Evolutionary conservation across 2,888 invertebrate species (phyloP).

Genomic region (Cerastis leucographa): DNA sequence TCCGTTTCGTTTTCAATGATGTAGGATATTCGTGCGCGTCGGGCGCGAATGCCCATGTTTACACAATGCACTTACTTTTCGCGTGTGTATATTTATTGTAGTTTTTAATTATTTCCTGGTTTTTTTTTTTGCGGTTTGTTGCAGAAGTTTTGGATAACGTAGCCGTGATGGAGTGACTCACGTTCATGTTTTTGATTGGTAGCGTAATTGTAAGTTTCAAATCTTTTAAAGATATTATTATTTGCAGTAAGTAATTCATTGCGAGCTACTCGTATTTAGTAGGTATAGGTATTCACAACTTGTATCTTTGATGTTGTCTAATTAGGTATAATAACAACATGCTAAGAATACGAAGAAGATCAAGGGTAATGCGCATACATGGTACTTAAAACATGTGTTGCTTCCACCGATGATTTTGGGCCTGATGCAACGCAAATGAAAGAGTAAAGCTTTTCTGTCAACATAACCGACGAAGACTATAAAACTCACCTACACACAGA

Average conservation of each 20-base stretch:
- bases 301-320: not conserved
- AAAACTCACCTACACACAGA: not conserved
- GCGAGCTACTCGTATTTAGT: not conserved
- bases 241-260: not conserved
- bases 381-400: not conserved
- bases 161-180: not conserved
- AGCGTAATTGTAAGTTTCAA: not conserved
- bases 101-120: constrained; percentile 62
- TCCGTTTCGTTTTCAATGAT: constrained; percentile 85
- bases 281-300: not conserved
- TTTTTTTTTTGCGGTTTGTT: constrained; percentile 46
- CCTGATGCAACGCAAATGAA: not conserved
- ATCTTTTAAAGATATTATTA: not conserved
- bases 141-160: constrained; percentile 26
- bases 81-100: constrained; percentile 57
- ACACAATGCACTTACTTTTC: constrained; percentile 72
- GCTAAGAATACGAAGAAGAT: not conserved
- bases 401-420: not conserved
- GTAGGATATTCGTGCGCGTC: constrained; percentile 68
- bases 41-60: constrained; percentile 71
- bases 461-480: not conserved
- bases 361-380: not conserved
- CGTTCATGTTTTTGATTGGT: constrained; percentile 9
- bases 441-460: not conserved
- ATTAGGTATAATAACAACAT: not conserved